Conservation (phyloP, 1,140 invertebrate genomes). For the Drosophila sechellia region DNA sequence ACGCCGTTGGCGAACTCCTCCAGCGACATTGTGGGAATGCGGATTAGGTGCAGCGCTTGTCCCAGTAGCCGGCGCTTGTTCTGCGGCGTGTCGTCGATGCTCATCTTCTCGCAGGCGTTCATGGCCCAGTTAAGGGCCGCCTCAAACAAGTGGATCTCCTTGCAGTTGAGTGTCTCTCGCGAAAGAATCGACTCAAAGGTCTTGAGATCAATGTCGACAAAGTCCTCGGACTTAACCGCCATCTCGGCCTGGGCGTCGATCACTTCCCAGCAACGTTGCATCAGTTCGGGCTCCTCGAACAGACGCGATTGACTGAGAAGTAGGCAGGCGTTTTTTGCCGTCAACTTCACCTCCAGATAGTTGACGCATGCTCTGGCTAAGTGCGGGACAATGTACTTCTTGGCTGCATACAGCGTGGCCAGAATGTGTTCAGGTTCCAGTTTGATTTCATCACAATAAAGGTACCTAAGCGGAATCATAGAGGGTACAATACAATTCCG, state of each 20-base stretch:
- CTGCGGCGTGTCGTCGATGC: slow-evolving; percentile 90
- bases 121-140: slow-evolving; percentile 95
- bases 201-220: slow-evolving; percentile 95
- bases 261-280: slow-evolving; percentile 97
- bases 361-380: slow-evolving; percentile 95
- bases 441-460: slow-evolving; percentile 98
- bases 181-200: slow-evolving; percentile 94
- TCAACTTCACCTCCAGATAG: slow-evolving; percentile 95
- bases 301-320: slow-evolving; percentile 95
- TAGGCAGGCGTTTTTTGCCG: slow-evolving; percentile 96
- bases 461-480: slow-evolving; percentile 88
- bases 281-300: slow-evolving; percentile 96
- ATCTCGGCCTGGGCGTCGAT: slow-evolving; percentile 97
- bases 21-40: slow-evolving; percentile 95
- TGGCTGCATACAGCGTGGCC: slow-evolving; percentile 95
- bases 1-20: slow-evolving; percentile 96
- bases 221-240: slow-evolving; percentile 96
- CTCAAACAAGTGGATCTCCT: slow-evolving; percentile 95
- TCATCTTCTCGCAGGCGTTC: slow-evolving; percentile 92
- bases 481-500: background rate
- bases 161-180: slow-evolving; percentile 95
- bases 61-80: slow-evolving; percentile 91
- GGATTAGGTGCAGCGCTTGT: slow-evolving; percentile 92
- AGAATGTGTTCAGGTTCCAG: slow-evolving; percentile 95
- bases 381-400: slow-evolving; percentile 97